phyloP scores from a whole-genome alignment of 2,113 vertebrate genomes.

The Ginglymostoma cirratum region DNA sequence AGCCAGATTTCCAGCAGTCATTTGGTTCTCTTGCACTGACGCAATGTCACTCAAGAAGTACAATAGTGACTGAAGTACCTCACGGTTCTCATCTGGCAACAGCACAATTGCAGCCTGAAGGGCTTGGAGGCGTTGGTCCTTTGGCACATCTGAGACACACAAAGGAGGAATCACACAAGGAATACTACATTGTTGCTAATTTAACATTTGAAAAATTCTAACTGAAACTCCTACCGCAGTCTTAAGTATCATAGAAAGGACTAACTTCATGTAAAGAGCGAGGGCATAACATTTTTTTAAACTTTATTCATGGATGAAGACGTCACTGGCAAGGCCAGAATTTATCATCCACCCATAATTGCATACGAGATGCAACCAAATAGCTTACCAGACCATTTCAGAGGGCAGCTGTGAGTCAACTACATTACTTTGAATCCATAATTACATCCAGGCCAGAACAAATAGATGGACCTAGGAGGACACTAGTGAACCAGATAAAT shows the following conservation, averaged over 20 bases:
- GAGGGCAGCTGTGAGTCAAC: too few species aligned
- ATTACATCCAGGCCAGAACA: too few species aligned
- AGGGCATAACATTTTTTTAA: neutral
- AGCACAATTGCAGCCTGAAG: constrained; percentile 67
- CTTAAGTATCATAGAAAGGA: neutral
- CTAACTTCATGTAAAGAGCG: neutral
- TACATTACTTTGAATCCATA: too few species aligned
- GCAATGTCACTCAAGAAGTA: constrained; percentile 80
- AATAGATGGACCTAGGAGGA: too few species aligned
- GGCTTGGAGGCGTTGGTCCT: constrained; percentile 67
- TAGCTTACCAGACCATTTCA: too few species aligned
- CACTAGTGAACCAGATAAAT: too few species aligned
- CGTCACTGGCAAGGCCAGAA: too few species aligned
- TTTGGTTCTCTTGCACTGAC: constrained; percentile 72
- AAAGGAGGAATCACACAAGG: neutral
- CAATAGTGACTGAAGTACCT: constrained; percentile 77
- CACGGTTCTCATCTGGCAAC: constrained; percentile 74
- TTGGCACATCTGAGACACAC: constrained; percentile 58
- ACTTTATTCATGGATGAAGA: too few species aligned
- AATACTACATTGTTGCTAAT: neutral
- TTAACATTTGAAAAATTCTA: neutral
- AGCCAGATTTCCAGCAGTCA: constrained; percentile 73
- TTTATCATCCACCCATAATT: too few species aligned
- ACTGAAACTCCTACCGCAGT: neutral
- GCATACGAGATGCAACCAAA: too few species aligned